Evolutionary conservation across 2,888 invertebrate species (phyloP).

Genomic region (Megalurothrips usitatus): DNA sequence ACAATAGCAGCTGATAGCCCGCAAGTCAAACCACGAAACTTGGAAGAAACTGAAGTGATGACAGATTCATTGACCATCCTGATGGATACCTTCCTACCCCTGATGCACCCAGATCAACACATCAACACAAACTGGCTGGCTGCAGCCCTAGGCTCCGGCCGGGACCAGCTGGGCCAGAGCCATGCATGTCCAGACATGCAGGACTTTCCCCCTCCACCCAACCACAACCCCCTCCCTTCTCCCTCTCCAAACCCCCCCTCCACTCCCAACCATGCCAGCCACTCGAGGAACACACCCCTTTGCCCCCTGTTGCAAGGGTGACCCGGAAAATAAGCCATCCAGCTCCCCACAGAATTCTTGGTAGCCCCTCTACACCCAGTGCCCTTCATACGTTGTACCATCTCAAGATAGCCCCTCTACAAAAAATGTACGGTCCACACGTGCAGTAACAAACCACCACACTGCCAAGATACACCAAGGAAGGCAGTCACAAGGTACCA

Average conservation of each 20-base stretch:
- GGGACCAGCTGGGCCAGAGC: neutral
- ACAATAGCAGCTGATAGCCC: neutral
- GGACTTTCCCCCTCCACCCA: neutral
- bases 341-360: too few species aligned
- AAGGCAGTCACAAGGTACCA: too few species aligned
- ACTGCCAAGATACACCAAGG: too few species aligned
- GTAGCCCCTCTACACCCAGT: too few species aligned
- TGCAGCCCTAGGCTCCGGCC: neutral
- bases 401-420: too few species aligned
- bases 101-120: neutral
- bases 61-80: conserved; percentile 4
- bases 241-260: neutral
- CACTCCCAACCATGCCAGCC: neutral
- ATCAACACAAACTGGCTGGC: neutral
- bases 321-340: too few species aligned
- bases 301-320: too few species aligned
- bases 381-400: too few species aligned
- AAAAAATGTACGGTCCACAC: too few species aligned
- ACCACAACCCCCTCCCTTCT: neutral
- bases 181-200: neutral
- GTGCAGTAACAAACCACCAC: too few species aligned
- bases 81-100: neutral
- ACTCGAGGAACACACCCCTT: too few species aligned
- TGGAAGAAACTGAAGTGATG: neutral
- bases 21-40: neutral